A percentile compares a stretch with the other conserved stretches of the same genome.
Conservation (phyloP, 1,140 invertebrate genomes). For the Vanessa tameamea region DNA sequence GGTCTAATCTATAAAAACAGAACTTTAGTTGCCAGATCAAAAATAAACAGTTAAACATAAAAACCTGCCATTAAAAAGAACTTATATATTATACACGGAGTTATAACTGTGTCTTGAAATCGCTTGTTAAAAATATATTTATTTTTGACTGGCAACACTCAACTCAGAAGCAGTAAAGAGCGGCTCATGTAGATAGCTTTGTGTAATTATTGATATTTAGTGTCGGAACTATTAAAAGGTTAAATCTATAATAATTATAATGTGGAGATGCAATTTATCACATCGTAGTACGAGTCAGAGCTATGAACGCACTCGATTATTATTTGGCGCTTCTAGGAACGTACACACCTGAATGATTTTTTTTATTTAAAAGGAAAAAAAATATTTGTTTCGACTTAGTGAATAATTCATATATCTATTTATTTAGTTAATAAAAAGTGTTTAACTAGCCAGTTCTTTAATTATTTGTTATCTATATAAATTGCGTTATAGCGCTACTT, state of each 20-base stretch:
- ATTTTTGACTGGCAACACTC: constrained; percentile 54
- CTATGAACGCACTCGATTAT: constrained; percentile 53
- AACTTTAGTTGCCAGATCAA: constrained; percentile 54
- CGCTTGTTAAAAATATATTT: constrained; percentile 18
- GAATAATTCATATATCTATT: constrained; percentile 72
- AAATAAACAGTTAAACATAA: constrained; percentile 34
- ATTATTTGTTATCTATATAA: constrained; percentile 28
- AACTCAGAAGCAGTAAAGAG: constrained; percentile 58
- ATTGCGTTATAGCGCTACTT: background rate
- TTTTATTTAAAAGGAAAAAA: constrained; percentile 30
- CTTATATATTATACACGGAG: constrained; percentile 21
- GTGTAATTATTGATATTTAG: constrained; percentile 78
- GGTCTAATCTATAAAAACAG: constrained; percentile 50
- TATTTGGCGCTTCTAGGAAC: constrained; percentile 55
- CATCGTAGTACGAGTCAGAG: constrained; percentile 48
- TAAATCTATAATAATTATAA: constrained; percentile 57
- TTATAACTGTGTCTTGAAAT: constrained; percentile 18
- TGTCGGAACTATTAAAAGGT: constrained; percentile 62
- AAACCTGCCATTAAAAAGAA: constrained; percentile 35
- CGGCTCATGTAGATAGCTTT: constrained; percentile 80
- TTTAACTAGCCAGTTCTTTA: constrained; percentile 33
- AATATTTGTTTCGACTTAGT: constrained; percentile 64
- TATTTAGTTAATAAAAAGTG: constrained; percentile 62
- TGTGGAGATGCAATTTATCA: constrained; percentile 36
- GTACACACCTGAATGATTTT: constrained; percentile 27